Evolutionary conservation across 2,113 vertebrate species (phyloP).

Genomic region (Dasyornis broadbenti): DNA sequence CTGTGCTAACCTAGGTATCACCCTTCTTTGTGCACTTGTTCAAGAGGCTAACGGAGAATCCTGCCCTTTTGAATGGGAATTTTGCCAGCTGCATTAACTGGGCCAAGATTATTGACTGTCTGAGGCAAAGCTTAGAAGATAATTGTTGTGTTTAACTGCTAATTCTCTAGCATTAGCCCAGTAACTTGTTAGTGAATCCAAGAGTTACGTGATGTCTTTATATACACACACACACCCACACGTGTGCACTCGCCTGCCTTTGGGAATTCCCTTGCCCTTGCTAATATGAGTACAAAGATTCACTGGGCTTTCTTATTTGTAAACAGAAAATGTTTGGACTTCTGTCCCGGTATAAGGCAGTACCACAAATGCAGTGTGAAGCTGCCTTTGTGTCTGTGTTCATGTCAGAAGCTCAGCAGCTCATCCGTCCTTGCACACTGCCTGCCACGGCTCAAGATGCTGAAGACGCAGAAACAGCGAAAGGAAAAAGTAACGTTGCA

Average conservation of each 20-base stretch:
- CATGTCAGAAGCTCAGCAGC: constrained; percentile 77
- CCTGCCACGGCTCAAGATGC: constrained; percentile 65
- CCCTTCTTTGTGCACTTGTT: not conserved
- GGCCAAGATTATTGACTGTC: not conserved
- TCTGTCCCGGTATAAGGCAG: constrained; percentile 65
- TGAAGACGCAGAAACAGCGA: constrained; percentile 64
- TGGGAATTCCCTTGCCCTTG: not conserved
- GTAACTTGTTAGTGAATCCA: not conserved
- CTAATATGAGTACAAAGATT: not conserved
- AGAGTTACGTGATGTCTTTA: not conserved
- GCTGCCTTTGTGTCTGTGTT: constrained; percentile 71
- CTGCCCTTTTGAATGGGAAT: not conserved
- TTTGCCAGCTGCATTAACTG: not conserved
- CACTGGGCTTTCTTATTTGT: not conserved
- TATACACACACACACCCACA: not conserved
- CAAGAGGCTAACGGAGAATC: not conserved
- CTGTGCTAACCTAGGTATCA: not conserved
- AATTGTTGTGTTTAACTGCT: not conserved
- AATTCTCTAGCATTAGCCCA: not conserved
- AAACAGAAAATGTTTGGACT: constrained; percentile 74
- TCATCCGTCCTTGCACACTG: constrained; percentile 73
- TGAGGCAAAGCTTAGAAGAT: not conserved
- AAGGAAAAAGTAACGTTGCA: constrained; percentile 61
- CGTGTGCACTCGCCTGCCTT: not conserved
- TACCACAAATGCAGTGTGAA: constrained; percentile 64